phyloP scores from a whole-genome alignment of 2,888 invertebrate species.

The Dendrolimus pini region DNA sequence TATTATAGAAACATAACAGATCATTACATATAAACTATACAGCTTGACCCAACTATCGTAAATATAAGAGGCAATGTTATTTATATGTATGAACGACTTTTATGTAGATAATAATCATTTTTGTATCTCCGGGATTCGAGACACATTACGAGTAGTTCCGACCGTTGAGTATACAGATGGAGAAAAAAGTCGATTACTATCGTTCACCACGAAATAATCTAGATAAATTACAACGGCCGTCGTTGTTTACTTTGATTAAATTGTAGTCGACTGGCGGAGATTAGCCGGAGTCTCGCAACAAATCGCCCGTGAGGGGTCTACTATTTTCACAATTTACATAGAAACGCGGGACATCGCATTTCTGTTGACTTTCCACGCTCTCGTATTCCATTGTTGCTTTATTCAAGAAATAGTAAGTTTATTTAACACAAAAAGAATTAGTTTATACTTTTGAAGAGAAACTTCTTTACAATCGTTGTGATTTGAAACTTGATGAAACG shows the following conservation, averaged over 20 bases:
- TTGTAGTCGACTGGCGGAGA: constrained; percentile 73
- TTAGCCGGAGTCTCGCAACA: constrained; percentile 71
- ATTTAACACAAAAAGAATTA: too few relatives aligned
- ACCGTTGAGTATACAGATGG: constrained; percentile 39
- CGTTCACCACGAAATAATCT: constrained; percentile 71
- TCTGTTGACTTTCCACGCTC: constrained; percentile 41
- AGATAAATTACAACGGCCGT: constrained; percentile 69
- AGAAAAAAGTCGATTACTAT: constrained; percentile 71
- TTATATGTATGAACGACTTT: constrained; percentile 37
- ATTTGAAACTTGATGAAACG: too few relatives aligned
- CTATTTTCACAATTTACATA: constrained; percentile 70
- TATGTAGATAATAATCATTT: constrained; percentile 56
- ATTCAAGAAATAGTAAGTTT: neutral
- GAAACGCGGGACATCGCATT: constrained; percentile 57
- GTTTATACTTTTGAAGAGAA: too few relatives aligned
- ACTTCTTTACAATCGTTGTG: too few relatives aligned
- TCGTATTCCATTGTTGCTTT: neutral
- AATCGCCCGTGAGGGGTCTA: constrained; percentile 62
- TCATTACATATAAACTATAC: constrained; percentile 26
- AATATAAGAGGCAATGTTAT: constrained; percentile 35
- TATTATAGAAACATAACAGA: constrained; percentile 37
- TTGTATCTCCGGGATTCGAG: constrained; percentile 42
- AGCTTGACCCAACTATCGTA: constrained; percentile 27
- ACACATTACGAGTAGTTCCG: constrained; percentile 44
- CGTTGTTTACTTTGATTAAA: constrained; percentile 77